Evolutionary conservation across 1,140 invertebrate species (phyloP).

Genomic region (Planococcus citri): DNA sequence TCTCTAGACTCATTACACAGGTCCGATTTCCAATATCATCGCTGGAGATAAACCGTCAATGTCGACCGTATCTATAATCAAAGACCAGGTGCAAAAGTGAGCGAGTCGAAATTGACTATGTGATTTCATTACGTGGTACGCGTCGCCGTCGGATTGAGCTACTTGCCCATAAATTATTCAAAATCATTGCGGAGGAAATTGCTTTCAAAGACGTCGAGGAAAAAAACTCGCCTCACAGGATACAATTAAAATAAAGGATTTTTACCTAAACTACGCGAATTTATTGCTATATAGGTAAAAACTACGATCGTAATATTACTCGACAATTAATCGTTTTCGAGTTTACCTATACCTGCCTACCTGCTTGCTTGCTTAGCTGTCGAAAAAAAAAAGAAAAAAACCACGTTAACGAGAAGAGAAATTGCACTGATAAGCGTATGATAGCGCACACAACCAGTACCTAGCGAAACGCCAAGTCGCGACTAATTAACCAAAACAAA

Average conservation of each 20-base stretch:
- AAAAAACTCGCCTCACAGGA: no score
- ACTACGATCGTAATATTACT: no score
- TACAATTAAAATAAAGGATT: no score
- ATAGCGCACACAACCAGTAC: conserved; percentile 4
- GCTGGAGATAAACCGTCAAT: conserved; percentile 5
- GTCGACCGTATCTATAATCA: not conserved
- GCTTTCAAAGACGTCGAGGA: no score
- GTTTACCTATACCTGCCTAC: no score
- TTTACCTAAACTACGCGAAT: no score
- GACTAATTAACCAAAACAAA: conserved; percentile 14
- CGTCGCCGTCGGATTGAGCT: not conserved
- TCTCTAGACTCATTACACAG: not conserved
- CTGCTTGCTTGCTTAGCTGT: no score
- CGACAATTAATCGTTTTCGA: no score
- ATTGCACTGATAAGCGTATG: not conserved
- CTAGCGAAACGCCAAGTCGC: not conserved
- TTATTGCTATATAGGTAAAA: no score
- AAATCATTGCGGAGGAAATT: no score
- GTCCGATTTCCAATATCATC: conserved; percentile 13
- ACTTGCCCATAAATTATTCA: no score
- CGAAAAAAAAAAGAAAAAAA: not conserved
- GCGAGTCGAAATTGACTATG: not conserved
- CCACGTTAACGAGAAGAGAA: not conserved
- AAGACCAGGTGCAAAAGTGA: not conserved
- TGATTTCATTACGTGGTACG: not conserved